Evolutionary conservation across 92 coral and sea anemone genomes (phyloP), one percentile per base, ranked within the genome.

Genomic region (Epizoanthus scotinus): DNA sequence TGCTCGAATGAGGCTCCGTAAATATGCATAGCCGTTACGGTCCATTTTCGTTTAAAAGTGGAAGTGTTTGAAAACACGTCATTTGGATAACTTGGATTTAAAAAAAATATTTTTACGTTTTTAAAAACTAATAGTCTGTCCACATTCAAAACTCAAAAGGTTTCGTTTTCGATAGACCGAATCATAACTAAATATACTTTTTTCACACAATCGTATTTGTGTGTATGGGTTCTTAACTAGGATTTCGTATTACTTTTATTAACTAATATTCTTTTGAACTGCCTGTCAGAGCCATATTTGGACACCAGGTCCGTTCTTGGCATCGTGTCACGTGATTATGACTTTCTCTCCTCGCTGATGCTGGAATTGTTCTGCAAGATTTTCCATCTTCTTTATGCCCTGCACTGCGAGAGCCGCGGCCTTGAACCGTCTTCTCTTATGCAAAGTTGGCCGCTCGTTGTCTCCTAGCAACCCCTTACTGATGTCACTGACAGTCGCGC

Each of bases 341-440:
- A 91, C 83, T 73, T 91, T 91, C 85, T 96, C 99, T 50, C 98
- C 94, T 20, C 97, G 97, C 50, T 92, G 92, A 50, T 70, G 90
- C 36, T 90, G 93, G 64, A 94, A 96, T 67, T 92, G 94, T 21
- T 88, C 94, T 0, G 91, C 98, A 22, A 96, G 78, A 82, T 88
- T 93, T 83, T 91, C 97, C 65, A 96, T 78, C 78, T 89, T 87
- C 86, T 91, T 91, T 9, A 90, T 90, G 28, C 98, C 95, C 67
- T 86, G 88, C 20, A 96, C 90, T 1, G 99, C 99, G 19, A 96
- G 59, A 2, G 98, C 99, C 10, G 98, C 96, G 1, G 98, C 96
- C 78, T 91, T 96, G 57, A 96, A 96, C 87, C 70, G 89, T 20
- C 84, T 93, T 74, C 85, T 90, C 18, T 91, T 81, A 38, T 54